Conservation (phyloP, 2,888 invertebrate genomes). For the Nomada ferruginata region DNA sequence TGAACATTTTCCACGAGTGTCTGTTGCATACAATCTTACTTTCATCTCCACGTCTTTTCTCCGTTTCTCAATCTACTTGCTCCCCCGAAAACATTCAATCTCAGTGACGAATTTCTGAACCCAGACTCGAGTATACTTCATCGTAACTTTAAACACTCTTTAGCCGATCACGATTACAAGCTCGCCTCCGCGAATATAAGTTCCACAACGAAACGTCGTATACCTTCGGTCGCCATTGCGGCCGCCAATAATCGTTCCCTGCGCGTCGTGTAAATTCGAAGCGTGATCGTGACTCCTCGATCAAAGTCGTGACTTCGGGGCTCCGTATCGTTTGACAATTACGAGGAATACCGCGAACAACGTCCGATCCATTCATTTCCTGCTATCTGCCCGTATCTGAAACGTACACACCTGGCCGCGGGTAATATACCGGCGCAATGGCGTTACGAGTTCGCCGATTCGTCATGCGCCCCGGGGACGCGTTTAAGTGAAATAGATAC, state of each 20-base stretch:
- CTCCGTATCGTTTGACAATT: conserved; percentile 11
- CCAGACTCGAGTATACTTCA: no score
- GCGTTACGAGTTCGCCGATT: conserved; percentile 62
- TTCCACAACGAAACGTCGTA: not conserved
- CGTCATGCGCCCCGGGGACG: conserved; percentile 66
- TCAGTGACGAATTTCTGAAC: no score
- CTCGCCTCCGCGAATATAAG: not conserved
- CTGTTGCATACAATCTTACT: no score
- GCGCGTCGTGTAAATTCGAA: conserved; percentile 11
- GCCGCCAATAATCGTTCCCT: not conserved
- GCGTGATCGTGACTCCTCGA: not conserved
- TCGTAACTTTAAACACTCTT: no score
- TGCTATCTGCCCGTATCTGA: conserved; percentile 50
- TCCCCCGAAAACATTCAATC: no score
- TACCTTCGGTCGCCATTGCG: conserved; percentile 6
- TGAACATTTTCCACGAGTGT: no score
- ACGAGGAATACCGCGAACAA: conserved; percentile 5
- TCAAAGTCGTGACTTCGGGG: not conserved
- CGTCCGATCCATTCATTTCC: conserved; percentile 37
- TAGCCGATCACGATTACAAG: not conserved
- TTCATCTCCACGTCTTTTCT: no score
- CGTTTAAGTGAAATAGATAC: conserved; percentile 81
- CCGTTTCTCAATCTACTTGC: no score
- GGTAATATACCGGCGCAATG: conserved; percentile 62
- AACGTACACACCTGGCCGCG: conserved; percentile 43